Evolutionary conservation across 2,113 vertebrate species (phyloP), one percentile per base, ranked within the genome.

Genomic region (Chelonoidis abingdonii): DNA sequence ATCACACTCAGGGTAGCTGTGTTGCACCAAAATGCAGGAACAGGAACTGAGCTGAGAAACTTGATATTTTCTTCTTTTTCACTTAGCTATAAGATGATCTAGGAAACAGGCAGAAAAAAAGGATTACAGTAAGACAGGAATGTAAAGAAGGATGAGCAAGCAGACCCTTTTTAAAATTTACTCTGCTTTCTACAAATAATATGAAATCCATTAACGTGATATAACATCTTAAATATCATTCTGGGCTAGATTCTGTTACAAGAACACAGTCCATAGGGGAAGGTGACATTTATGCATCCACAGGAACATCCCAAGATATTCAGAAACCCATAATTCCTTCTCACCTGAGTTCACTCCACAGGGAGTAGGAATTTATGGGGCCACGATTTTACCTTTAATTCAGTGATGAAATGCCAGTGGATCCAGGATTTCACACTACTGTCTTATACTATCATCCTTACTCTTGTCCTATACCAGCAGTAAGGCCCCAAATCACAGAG

Each of bases 41-140:
- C 88, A 84, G 84, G n/a, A 91, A 89, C 10, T 83, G 41, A 97
- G 89, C 81, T 56, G 54, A 86, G 56, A 96, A 94, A 87, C 86
- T 38, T 54, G 27, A 49, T 9, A 50, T 52, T 84, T 86, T 49
- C 21, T 89, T 93, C 62, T 72, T 69, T 5, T 38, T 24, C 49
- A 35, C 31, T 41, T 69, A 94, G 47, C 59, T 27, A 2, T 47
- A 35, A 80, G 8, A 90, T 65, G 1, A 79, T 21, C 31, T 44
- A 92, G 56, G 50, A 25, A 83, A 41, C 5, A 75, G 19, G 44
- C 38, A 81, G 0, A 1, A 83, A 10, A 54, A 41, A 50, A 49
- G 22, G n/a, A 16, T 17, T 57, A 79, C 16, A 89, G 17, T 69
- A 89, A 82, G 93, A 53, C 21, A 65, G 53, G 35, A 84, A 2